Evolutionary conservation across 2,888 invertebrate species (phyloP), one percentile per base, ranked within the genome.

Genomic region (Sphaeridia pumilis): DNA sequence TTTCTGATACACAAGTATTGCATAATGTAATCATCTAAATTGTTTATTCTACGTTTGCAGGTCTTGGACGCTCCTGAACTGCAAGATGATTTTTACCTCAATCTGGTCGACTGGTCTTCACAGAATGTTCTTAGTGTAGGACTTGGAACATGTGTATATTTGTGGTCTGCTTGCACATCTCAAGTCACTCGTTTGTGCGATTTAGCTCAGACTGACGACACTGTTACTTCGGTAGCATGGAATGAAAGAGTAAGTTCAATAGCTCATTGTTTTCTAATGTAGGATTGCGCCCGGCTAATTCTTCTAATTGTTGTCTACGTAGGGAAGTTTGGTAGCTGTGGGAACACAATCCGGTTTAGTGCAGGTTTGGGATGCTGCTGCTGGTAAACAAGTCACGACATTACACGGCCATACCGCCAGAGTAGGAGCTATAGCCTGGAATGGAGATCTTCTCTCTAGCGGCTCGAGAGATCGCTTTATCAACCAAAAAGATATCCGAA

Each of bases 81-180:
- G 52, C 92, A 97, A 74, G 98, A 99, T 73, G 98, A 99, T 74
- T 99, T 98, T 76, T 95, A 95, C 71, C 74, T 99, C 64, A 98
- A 99, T 74, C 78, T 99, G 58, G 97, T 99, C 31, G 98, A 98
- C 72, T 98, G 98, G 98, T 95, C 95, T 4, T 89, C 94, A 48
- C 93, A 93, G 73, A 99, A 99, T 72, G 92, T 98, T 31, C 80
- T 98, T 56, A 93, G 94, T 70, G 98, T 98, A 2, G 98, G 97
- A 0, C 76, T 99, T 21, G 94, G 94, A 28, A 90, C 90, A 67
- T 95, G 95, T 70, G 98, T 98, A 0, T 98, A 98, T 71, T 74
- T 98, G 56, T 98, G 98, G 98, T 95, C 93, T 67, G 98, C 98
- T 10, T 93, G 92, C 69, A 98, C 95, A 57, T 94, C 94, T 71